Percentiles rank a stretch among this genome's conserved stretches.
These are phyloP conservation scores for Brevipalpus yothersi DNA, from an alignment of 1,140 invertebrate species.

Conservation along the genomic window DNA sequence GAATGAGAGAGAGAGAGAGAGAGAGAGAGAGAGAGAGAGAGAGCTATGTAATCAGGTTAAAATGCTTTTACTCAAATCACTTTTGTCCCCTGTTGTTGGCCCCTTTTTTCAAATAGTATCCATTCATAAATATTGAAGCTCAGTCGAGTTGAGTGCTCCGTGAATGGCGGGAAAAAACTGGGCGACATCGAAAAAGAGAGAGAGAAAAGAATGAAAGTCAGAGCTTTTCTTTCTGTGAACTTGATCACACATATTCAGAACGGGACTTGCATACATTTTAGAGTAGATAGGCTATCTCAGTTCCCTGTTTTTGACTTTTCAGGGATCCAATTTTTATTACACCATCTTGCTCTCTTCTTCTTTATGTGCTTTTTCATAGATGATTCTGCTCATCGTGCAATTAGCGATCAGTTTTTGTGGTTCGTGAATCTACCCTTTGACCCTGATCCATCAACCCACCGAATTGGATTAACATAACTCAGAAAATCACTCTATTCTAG, in stretches of 20 bases:
- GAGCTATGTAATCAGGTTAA: constrained; percentile 10
- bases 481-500: too few species aligned
- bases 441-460: background rate
- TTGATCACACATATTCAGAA: too few species aligned
- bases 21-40: background rate
- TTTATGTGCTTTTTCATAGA: too few species aligned
- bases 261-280: background rate
- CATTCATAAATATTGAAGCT: background rate
- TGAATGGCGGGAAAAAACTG: background rate
- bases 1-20: background rate
- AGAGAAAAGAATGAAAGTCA: background rate
- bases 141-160: background rate
- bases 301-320: background rate
- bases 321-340: too few species aligned
- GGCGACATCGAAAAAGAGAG: background rate
- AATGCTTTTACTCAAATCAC: constrained; percentile 12
- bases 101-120: background rate
- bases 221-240: background rate
- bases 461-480: too few species aligned
- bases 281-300: background rate
- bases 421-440: constrained; percentile 1
- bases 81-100: constrained; percentile 3
- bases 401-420: background rate
- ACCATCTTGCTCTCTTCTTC: too few species aligned
- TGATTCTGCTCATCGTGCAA: too few species aligned